phyloP scores from a whole-genome alignment of 2,113 vertebrate genomes.

The Mobula hypostoma region DNA sequence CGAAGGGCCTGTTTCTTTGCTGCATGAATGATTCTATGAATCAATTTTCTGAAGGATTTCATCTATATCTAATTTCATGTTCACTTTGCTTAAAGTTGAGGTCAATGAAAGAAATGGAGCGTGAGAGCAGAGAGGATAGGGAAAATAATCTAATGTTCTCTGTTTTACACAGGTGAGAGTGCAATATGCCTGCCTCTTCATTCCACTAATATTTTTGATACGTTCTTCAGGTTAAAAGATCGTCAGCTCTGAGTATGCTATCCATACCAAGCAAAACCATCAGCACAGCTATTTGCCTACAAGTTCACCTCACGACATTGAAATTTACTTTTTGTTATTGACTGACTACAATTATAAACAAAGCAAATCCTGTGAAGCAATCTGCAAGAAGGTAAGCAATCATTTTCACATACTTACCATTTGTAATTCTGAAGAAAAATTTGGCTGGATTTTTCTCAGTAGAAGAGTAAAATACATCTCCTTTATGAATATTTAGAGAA shows the following conservation, averaged over 20 bases:
- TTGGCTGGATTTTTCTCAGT: not conserved
- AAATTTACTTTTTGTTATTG: not conserved
- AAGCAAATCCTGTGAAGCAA: not conserved
- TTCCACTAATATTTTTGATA: not conserved
- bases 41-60: no score
- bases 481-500: not conserved
- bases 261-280: not conserved
- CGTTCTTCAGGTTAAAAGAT: not conserved
- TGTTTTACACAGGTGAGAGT: not conserved
- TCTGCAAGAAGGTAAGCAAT: not conserved
- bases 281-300: not conserved
- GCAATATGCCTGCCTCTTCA: no score
- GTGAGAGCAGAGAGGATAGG: not conserved
- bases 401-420: not conserved
- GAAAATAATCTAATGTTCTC: not conserved
- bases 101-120: not conserved
- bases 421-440: not conserved
- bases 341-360: not conserved
- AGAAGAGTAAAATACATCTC: not conserved
- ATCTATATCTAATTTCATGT: not conserved
- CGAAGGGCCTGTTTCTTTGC: no score
- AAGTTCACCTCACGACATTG: not conserved
- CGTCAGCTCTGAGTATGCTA: not conserved
- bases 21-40: no score
- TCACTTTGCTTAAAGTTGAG: not conserved